Conservation (phyloP, 2,888 invertebrate genomes). For the Erpobdella octoculata region DNA sequence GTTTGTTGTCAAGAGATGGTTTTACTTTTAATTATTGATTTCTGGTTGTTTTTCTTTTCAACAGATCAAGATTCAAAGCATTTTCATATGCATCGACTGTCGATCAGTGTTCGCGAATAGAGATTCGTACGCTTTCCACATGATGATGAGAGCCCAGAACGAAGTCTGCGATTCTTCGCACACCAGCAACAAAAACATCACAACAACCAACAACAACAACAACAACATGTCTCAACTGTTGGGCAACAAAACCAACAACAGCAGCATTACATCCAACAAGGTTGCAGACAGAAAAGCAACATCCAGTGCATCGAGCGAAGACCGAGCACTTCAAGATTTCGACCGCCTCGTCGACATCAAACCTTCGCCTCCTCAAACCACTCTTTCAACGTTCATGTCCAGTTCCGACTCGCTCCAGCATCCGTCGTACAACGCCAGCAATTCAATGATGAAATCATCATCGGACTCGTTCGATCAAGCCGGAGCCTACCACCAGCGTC, state of each 20-base stretch:
- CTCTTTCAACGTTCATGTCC: not conserved
- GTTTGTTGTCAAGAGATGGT: too few species aligned
- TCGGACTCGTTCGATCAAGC: not conserved
- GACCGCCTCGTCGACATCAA: slow-evolving; percentile 9
- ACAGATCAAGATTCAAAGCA: slow-evolving; percentile 37
- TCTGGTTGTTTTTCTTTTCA: not conserved
- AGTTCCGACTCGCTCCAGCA: not conserved
- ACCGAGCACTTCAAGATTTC: not conserved
- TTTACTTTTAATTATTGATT: too few species aligned
- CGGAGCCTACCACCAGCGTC: not conserved
- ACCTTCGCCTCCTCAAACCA: not conserved
- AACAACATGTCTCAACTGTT: not conserved
- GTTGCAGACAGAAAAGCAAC: not conserved
- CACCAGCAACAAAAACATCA: not conserved
- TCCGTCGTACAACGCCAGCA: not conserved
- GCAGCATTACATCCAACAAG: not conserved
- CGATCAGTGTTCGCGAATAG: slow-evolving; percentile 47
- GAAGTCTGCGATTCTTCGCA: slow-evolving; percentile 37
- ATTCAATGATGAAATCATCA: too few species aligned
- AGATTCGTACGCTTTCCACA: slow-evolving; percentile 52
- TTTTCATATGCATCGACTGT: slow-evolving; percentile 50
- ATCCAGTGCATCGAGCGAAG: too few species aligned
- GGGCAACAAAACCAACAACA: not conserved
- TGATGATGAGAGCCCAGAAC: slow-evolving; percentile 50
- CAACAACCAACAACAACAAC: slow-evolving; percentile 6